Evolutionary conservation across 2,888 invertebrate species (phyloP), one percentile per base, ranked within the genome.

Genomic region (Perithous albicinctus): DNA sequence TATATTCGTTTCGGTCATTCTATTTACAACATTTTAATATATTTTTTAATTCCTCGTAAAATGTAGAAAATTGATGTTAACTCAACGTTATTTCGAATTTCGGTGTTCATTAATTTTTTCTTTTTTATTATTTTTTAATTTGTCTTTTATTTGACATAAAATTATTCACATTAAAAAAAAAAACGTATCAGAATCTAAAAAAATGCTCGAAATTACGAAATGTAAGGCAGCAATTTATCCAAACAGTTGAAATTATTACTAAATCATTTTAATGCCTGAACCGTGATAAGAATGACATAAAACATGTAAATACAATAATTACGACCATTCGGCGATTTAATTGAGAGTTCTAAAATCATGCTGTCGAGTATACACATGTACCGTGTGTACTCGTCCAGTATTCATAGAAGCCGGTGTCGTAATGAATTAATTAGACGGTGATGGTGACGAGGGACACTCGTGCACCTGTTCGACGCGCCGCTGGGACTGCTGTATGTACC

Each of bases 371-470:
- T 56, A 80, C 64, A 76, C 59, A 20, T 63, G 63, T 63, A 38
- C 0, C 26, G 10, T 8, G 15, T 61, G 48, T 61, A 76, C 29
- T 67, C 59, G 48, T 72, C 32, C 64, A 51, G 70, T 75, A 64
- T 75, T 70, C 78, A 70, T 82, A 72, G 75, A 41, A 70, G 75
- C 56, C 56, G 59, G 20, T 43, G 38, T 43, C 46, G 78, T 82
- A 82, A 82, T 75, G 78, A 78, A 82, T 82, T 82, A 82, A 82
- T 82, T 82, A 82, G 64, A 78, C 70, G 78, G 32, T 61, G 59
- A 75, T 66, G 56, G 64, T 75, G 78, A 78, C 75, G 74, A 78
- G 72, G 70, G 59, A 70, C 61, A 78, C 64, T 69, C 56, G 69
- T 63, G 32, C 75, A 75, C 78, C 82, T 78, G 78, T 66, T 64